phyloP scores from a whole-genome alignment of 2,888 invertebrate species.

The Lasioglossum villosulum region DNA sequence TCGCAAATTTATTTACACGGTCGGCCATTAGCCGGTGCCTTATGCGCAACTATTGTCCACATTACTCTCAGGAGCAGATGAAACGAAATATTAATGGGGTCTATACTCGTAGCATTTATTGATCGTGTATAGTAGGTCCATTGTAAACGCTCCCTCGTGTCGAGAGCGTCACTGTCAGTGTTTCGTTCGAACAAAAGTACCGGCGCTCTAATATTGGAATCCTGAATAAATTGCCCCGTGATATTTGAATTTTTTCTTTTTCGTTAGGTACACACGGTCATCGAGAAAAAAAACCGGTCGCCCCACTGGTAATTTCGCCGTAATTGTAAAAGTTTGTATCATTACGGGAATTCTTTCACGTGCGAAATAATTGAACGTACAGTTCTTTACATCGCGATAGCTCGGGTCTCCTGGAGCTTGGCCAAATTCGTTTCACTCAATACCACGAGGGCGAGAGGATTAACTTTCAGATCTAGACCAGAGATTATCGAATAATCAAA shows the following conservation, averaged over 20 bases:
- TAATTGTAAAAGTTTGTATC: neutral
- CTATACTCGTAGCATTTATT: conserved; percentile 50
- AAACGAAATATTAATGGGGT: conserved; percentile 57
- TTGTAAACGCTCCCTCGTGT: conserved; percentile 32
- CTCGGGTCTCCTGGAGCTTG: neutral
- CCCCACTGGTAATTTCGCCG: neutral
- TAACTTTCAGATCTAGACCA: conserved; percentile 12
- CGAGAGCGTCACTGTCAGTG: conserved; percentile 21
- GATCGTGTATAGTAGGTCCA: conserved; percentile 33
- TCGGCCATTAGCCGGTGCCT: conserved; percentile 10
- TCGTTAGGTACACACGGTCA: neutral
- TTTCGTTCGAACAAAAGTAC: conserved; percentile 28
- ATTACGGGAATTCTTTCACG: neutral
- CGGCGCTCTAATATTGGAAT: neutral
- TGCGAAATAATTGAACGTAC: conserved; percentile 9
- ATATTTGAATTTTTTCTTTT: neutral
- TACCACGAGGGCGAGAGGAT: neutral
- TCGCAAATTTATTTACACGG: neutral
- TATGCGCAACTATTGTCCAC: conserved; percentile 4
- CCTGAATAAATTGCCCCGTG: neutral
- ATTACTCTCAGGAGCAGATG: conserved; percentile 26
- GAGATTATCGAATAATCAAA: conserved; percentile 13
- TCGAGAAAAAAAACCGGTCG: neutral
- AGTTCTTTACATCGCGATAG: conserved; percentile 13
- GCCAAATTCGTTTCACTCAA: conserved; percentile 10